Conservation (phyloP, 92 coral and sea anemone species). For the Epizoanthus rinbou region DNA sequence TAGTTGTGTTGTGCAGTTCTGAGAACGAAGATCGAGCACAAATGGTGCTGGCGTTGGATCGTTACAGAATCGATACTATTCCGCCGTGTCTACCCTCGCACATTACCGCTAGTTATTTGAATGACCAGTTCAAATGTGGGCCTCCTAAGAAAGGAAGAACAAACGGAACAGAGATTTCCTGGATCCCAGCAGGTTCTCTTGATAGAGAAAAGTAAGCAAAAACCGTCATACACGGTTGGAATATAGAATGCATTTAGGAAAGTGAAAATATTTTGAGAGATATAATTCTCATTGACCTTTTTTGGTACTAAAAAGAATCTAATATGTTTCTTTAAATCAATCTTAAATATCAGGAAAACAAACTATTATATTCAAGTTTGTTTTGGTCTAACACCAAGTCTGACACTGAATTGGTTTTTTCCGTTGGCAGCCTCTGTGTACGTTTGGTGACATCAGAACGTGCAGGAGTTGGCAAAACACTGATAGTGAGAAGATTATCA, state of each 20-base stretch:
- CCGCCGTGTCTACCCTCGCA: conserved; percentile 57
- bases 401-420: not conserved
- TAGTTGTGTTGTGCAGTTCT: conserved; percentile 72
- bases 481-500: conserved; percentile 61
- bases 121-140: conserved; percentile 42
- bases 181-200: conserved; percentile 64
- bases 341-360: too few relatives aligned
- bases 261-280: too few relatives aligned
- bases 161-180: conserved; percentile 48
- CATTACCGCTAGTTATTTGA: conserved; percentile 45
- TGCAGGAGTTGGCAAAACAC: conserved; percentile 78
- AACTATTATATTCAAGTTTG: too few relatives aligned
- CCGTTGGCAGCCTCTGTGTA: conserved; percentile 53
- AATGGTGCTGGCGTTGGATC: conserved; percentile 69
- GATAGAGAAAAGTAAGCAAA: conserved; percentile 58
- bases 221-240: not conserved
- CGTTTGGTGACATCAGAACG: conserved; percentile 76
- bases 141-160: conserved; percentile 43
- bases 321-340: too few relatives aligned
- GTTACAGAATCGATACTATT: conserved; percentile 60
- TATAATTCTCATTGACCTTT: too few relatives aligned
- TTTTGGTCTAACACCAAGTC: not conserved
- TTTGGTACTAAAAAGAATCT: too few relatives aligned
- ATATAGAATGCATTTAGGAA: too few relatives aligned
- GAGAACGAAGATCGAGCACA: conserved; percentile 82